phyloP scores from a whole-genome alignment of 2,797 vertebrate species.

The Chaunax sp. region DNA sequence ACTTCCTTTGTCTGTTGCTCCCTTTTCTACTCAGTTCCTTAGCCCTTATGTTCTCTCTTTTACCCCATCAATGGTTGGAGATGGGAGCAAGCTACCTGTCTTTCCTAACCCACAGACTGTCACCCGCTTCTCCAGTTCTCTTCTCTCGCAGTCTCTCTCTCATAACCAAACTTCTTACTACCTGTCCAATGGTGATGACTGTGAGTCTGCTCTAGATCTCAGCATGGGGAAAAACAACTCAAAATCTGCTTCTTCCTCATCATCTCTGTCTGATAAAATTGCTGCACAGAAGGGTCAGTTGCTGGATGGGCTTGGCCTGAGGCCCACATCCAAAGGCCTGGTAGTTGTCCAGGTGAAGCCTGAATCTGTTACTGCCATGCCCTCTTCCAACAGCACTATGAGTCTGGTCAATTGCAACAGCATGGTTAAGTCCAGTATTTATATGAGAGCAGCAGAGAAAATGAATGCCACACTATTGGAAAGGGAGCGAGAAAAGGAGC shows the following conservation, averaged over 20 bases:
- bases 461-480: slow-evolving; percentile 73
- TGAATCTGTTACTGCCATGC: slow-evolving; percentile 68
- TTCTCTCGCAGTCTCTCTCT: slow-evolving; percentile 76
- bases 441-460: slow-evolving; percentile 80
- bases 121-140: slow-evolving; percentile 75
- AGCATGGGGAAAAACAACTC: slow-evolving; percentile 85
- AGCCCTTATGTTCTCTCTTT: slow-evolving; percentile 85
- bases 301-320: slow-evolving; percentile 84
- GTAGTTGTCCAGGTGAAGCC: slow-evolving; percentile 86
- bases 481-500: slow-evolving; percentile 68
- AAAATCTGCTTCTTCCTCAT: slow-evolving; percentile 68
- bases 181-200: slow-evolving; percentile 82
- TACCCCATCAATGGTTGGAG: slow-evolving; percentile 76
- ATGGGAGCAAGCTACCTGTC: slow-evolving; percentile 73
- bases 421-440: slow-evolving; percentile 79
- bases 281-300: slow-evolving; percentile 82
- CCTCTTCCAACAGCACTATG: slow-evolving; percentile 70
- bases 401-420: slow-evolving; percentile 78
- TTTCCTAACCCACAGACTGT: slow-evolving; percentile 78
- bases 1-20: slow-evolving; percentile 81
- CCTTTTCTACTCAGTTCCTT: slow-evolving; percentile 81
- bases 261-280: slow-evolving; percentile 71
- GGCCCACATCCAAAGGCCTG: slow-evolving; percentile 82
- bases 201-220: slow-evolving; percentile 85
- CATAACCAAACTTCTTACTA: slow-evolving; percentile 73